Conservation (phyloP, 2,113 vertebrate genomes). For the Sinocyclocheilus anshuiensis region DNA sequence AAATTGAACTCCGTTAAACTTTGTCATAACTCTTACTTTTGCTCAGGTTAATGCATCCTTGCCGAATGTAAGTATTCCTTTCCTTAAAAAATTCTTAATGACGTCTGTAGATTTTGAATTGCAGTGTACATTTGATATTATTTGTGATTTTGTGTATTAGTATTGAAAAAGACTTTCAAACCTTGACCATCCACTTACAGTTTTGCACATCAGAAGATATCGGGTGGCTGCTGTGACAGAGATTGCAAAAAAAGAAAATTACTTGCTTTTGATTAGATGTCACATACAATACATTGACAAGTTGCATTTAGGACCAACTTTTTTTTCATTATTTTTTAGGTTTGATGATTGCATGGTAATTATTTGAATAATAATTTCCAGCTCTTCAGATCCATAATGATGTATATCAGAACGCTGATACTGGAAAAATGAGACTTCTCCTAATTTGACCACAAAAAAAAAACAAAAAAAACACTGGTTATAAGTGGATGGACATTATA, state of each 20-base stretch:
- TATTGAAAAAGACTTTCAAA: background rate
- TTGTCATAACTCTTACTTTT: background rate
- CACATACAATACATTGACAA: constrained; percentile 17
- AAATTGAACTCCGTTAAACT: too few species aligned
- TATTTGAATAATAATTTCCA: constrained; percentile 67
- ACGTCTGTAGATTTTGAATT: background rate
- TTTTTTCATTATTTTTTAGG: background rate
- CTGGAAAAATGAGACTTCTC: constrained; percentile 55
- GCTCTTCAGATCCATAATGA: constrained; percentile 60
- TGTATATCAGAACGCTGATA: constrained; percentile 61
- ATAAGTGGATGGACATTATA: constrained; percentile 69
- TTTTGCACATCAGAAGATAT: constrained; percentile 1
- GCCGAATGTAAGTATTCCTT: background rate
- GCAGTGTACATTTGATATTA: background rate
- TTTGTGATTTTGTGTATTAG: background rate
- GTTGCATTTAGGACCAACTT: background rate
- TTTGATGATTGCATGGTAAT: constrained; percentile 62
- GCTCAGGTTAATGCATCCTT: background rate
- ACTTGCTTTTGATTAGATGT: constrained; percentile 19
- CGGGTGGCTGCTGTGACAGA: background rate
- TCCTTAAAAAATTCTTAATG: background rate
- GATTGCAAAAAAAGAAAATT: constrained; percentile 1
- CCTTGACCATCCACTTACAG: background rate
- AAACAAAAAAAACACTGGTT: constrained; percentile 51
- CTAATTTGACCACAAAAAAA: constrained; percentile 64